Conservation (phyloP, 1,140 invertebrate species). For the Bombus vancouverensis region DNA sequence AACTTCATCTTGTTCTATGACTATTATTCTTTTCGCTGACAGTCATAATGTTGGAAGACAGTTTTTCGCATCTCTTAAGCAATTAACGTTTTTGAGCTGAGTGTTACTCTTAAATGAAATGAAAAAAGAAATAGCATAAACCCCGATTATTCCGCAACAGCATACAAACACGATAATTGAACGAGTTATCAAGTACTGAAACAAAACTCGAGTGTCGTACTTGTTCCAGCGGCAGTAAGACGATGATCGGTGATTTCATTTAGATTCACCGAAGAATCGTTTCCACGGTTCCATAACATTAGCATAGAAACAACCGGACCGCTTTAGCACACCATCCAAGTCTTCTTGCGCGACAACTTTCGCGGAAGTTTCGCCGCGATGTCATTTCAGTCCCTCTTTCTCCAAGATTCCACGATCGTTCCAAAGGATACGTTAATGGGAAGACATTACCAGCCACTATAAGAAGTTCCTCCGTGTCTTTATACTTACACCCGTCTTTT, state of each 20-base stretch:
- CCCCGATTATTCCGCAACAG: background rate
- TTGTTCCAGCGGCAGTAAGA: background rate
- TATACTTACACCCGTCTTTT: background rate
- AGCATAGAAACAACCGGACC: conserved; percentile 37
- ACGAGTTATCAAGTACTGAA: background rate
- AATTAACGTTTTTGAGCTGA: too few species aligned
- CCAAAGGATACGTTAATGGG: conserved; percentile 33
- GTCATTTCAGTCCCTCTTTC: background rate
- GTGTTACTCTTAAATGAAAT: background rate
- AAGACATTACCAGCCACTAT: conserved; percentile 25
- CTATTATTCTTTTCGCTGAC: too few species aligned
- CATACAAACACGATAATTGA: background rate
- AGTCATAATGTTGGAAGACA: too few species aligned
- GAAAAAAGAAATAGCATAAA: background rate
- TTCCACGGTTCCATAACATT: conserved; percentile 12
- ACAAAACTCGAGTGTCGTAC: background rate
- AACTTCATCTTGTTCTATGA: too few species aligned
- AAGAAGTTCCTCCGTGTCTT: conserved; percentile 10
- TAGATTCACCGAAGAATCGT: background rate
- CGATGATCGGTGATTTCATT: conserved; percentile 34
- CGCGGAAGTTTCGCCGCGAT: conserved; percentile 6
- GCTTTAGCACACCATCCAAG: conserved; percentile 37
- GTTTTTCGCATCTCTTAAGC: too few species aligned
- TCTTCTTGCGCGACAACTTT: conserved; percentile 23
- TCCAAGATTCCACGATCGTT: conserved; percentile 3